Evolutionary conservation across 2,888 invertebrate genomes (phyloP), one percentile per base, ranked within the genome.

Genomic region (Atrina japonica): DNA sequence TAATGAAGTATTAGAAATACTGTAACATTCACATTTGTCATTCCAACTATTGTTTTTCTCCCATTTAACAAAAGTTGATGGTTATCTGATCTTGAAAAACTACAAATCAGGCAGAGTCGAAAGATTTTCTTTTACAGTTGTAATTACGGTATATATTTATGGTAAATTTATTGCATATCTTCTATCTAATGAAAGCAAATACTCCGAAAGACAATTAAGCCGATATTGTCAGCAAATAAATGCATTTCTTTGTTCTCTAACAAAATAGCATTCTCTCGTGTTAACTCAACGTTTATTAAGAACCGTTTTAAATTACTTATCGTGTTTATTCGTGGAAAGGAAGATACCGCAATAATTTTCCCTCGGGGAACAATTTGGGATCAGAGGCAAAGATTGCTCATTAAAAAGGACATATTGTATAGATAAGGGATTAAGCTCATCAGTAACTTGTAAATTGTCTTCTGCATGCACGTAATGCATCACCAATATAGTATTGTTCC

Each of bases 241-340:
- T 61, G 61, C 35, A 61, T 61, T 59, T 61, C 61, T 61, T 68
- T 68, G 61, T 68, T 61, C 68, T 61, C 47, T 41, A 45, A 40
- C 49, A 59, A 61, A 66, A 64, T 69, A 45, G 41, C 41, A 56
- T 64, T 50, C 47, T 69, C 58, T 69, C 69, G 63, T 63, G 69
- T 63, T 58, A 56, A 49, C 29, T 56, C 40, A 58, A 50, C 67
- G 61, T 66, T 67, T 72, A 67, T 63, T 66, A 67, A 72, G 66
- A 72, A 72, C 59, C 67, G 71, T 63, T 72, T 72, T 72, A 55
- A 72, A 72, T 72, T 72, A 72, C 71, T 72, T 72, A 72, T 67
- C 63, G 63, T 58, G 58, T 63, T 63, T 72, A 55, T 67, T 66
- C 59, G 27, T 52, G 50, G 60, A 45, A 50, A 67, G 67, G 60